phyloP scores from a whole-genome alignment of 2,797 vertebrate species.

The Bovichtus diacanthus region DNA sequence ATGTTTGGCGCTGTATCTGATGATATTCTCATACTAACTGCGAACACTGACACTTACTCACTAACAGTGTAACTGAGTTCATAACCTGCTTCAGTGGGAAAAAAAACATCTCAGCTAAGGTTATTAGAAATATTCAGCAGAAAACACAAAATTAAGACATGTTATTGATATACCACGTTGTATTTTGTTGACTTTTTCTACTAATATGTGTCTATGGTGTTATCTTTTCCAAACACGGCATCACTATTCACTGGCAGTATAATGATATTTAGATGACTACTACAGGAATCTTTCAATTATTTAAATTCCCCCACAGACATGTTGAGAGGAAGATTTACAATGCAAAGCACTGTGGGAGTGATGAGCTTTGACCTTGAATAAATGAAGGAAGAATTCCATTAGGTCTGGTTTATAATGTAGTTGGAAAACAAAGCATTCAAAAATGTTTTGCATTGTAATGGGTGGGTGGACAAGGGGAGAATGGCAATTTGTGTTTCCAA shows the following conservation, averaged over 20 bases:
- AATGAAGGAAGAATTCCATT: conserved; percentile 78
- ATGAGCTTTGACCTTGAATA: conserved; percentile 83
- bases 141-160: conserved; percentile 3
- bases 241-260: conserved; percentile 32
- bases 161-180: conserved; percentile 7
- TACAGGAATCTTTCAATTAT: conserved; percentile 63
- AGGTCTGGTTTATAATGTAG: conserved; percentile 68
- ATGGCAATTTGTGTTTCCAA: conserved; percentile 46
- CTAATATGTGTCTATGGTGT: conserved; percentile 3
- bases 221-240: conserved; percentile 34
- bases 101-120: not conserved
- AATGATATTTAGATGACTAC: conserved; percentile 40
- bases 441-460: conserved; percentile 61
- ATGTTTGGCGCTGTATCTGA: conserved; percentile 53
- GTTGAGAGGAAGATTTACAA: conserved; percentile 74
- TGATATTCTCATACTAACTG: conserved; percentile 55
- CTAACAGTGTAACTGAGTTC: conserved; percentile 41
- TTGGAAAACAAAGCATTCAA: conserved; percentile 64
- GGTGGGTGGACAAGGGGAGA: conserved; percentile 37
- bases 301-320: conserved; percentile 55
- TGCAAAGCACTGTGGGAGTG: conserved; percentile 75
- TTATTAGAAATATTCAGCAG: conserved; percentile 12
- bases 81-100: conserved; percentile 28
- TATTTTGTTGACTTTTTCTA: conserved; percentile 27
- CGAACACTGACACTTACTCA: conserved; percentile 27